phyloP scores from a whole-genome alignment of 2,888 invertebrate genomes.

The Thymelicus acteon region DNA sequence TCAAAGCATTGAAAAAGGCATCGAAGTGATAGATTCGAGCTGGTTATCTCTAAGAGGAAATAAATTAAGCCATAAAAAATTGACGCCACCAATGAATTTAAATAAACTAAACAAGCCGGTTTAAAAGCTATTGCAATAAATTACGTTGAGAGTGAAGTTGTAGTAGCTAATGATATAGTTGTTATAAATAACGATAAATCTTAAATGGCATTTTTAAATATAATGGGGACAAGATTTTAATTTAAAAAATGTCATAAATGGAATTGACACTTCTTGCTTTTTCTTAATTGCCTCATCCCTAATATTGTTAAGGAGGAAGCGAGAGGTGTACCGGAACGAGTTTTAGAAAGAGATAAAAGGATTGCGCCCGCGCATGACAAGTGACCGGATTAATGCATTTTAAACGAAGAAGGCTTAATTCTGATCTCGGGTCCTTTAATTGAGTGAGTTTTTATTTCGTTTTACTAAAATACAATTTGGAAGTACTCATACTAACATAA shows the following conservation, averaged over 20 bases:
- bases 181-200: slow-evolving; percentile 36
- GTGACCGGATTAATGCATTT: slow-evolving; percentile 84
- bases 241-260: slow-evolving; percentile 61
- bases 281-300: slow-evolving; percentile 50
- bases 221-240: slow-evolving; percentile 30
- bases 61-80: slow-evolving; percentile 38
- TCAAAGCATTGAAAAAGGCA: slow-evolving; percentile 53
- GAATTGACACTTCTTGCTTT: slow-evolving; percentile 55
- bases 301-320: slow-evolving; percentile 69
- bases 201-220: slow-evolving; percentile 33
- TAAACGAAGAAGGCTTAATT: slow-evolving; percentile 84
- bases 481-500: slow-evolving; percentile 39
- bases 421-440: slow-evolving; percentile 75
- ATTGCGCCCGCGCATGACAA: slow-evolving; percentile 75
- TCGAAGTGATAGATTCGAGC: slow-evolving; percentile 32
- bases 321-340: slow-evolving; percentile 70
- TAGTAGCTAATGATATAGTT: slow-evolving; percentile 38
- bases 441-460: slow-evolving; percentile 66
- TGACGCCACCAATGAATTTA: slow-evolving; percentile 38
- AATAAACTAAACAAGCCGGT: slow-evolving; percentile 35
- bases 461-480: slow-evolving; percentile 49
- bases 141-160: slow-evolving; percentile 34
- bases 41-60: slow-evolving; percentile 33
- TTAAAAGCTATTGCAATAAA: slow-evolving; percentile 37
- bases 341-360: slow-evolving; percentile 71